Evolutionary conservation across 2,113 vertebrate species (phyloP).

Genomic region (Atractosteus spatula): DNA sequence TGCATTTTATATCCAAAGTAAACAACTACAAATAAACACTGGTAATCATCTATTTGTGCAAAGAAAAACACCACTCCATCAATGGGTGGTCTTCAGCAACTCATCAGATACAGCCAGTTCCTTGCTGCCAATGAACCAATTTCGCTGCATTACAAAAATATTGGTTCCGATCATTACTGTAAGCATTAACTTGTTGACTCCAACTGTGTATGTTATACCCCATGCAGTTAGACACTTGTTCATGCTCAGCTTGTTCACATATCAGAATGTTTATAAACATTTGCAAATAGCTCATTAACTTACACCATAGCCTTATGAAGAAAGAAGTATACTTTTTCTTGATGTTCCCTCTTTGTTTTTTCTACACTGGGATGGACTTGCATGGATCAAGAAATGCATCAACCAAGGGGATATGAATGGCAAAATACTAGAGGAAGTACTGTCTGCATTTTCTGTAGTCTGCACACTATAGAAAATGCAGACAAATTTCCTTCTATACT

Average conservation of each 20-base stretch:
- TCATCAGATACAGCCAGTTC: no score
- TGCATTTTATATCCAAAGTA: not conserved
- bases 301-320: not conserved
- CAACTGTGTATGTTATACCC: not conserved
- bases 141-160: no score
- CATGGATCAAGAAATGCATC: not conserved
- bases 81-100: not conserved
- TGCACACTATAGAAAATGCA: no score
- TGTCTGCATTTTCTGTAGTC: no score
- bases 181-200: conserved; percentile 10
- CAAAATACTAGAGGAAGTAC: no score
- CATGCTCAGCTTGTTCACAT: not conserved
- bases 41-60: conserved; percentile 7
- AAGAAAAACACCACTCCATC: not conserved
- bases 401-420: no score
- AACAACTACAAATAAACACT: conserved; percentile 7
- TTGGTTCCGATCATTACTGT: not conserved
- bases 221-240: conserved; percentile 1
- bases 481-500: no score
- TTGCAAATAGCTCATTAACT: conserved; percentile 1
- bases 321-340: not conserved
- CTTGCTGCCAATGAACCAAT: no score
- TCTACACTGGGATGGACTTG: not conserved
- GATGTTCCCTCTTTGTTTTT: not conserved
- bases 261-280: not conserved